These are phyloP conservation scores for Plotosus lineatus DNA, from an alignment of 2,113 vertebrate species.

Conservation along the genomic window DNA sequence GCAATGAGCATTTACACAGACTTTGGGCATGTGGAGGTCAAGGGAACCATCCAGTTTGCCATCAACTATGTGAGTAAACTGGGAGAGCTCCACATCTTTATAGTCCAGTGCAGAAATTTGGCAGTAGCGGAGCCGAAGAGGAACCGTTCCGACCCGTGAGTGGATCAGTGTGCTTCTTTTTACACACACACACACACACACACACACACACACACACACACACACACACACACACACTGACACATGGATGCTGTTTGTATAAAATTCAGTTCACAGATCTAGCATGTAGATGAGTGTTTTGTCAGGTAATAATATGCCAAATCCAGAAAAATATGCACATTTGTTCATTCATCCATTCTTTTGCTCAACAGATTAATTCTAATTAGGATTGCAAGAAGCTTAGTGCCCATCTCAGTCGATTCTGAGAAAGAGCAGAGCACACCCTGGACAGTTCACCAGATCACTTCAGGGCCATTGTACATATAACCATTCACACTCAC, in stretches of 20 bases:
- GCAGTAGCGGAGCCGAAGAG: constrained; percentile 84
- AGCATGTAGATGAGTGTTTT: background rate
- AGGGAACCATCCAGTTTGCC: constrained; percentile 87
- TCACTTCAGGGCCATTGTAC: too few species aligned
- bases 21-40: constrained; percentile 81
- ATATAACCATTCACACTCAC: too few species aligned
- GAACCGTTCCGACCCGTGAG: constrained; percentile 91
- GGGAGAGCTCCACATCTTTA: constrained; percentile 86
- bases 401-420: too few species aligned
- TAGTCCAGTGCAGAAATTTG: constrained; percentile 86
- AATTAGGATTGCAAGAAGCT: too few species aligned
- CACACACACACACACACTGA: background rate
- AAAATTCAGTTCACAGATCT: background rate
- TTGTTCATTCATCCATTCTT: too few species aligned
- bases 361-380: too few species aligned
- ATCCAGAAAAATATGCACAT: too few species aligned
- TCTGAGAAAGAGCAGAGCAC: too few species aligned
- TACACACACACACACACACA: background rate
- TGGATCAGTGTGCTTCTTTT: constrained; percentile 43
- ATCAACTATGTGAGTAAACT: constrained; percentile 87
- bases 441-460: too few species aligned
- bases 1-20: constrained; percentile 84
- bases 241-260: background rate
- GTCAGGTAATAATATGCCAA: background rate
- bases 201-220: background rate